Conservation (phyloP, 2,113 vertebrate species). For the Neogale vison region DNA sequence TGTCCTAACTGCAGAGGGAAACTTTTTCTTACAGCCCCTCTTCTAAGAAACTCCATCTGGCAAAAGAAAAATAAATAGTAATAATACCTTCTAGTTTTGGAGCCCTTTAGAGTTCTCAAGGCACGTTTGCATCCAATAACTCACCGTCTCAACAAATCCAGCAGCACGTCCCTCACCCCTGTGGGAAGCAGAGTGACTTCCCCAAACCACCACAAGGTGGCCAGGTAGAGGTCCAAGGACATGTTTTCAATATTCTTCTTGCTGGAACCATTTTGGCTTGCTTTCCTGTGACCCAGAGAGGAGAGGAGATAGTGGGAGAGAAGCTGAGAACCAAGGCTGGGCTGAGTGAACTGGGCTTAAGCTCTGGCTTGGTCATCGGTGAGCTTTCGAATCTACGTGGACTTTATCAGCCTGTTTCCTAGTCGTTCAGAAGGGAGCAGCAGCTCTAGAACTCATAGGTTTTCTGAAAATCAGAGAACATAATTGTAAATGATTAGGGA, state of each 20-base stretch:
- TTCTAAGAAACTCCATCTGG: neutral
- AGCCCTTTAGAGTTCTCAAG: neutral
- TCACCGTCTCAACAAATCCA: neutral
- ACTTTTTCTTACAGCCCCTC: neutral
- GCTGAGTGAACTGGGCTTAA: neutral
- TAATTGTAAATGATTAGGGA: neutral
- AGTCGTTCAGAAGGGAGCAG: neutral
- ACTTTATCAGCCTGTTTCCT: neutral
- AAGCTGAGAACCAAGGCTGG: neutral
- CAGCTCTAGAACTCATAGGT: neutral
- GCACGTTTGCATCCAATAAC: neutral
- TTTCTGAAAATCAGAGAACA: neutral
- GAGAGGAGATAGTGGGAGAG: neutral
- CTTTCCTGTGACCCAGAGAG: neutral
- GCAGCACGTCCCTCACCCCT: fast-evolving
- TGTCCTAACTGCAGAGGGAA: neutral
- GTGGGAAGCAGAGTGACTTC: neutral
- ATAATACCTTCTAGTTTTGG: neutral
- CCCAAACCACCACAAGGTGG: neutral
- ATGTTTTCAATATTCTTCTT: neutral
- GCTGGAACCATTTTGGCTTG: neutral
- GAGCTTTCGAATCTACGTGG: neutral
- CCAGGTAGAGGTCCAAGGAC: neutral
- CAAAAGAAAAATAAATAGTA: neutral
- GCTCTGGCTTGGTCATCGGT: neutral